A percentile compares a stretch with the other conserved stretches of the same genome.
phyloP scores from a whole-genome alignment of 2,888 invertebrate species.

The Poecilobothrus nobilitatus region DNA sequence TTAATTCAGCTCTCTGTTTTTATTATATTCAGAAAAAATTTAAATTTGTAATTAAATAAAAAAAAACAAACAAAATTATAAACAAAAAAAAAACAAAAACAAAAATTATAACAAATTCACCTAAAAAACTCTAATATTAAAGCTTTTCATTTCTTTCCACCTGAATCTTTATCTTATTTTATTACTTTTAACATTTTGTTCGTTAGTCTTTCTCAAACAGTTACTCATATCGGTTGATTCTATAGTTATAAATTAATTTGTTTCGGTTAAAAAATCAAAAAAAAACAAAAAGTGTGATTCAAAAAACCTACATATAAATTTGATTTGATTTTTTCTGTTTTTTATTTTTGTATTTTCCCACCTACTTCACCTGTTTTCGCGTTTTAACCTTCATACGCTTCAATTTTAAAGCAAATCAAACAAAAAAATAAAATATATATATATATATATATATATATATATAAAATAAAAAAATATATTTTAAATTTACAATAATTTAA shows the following conservation, averaged over 20 bases:
- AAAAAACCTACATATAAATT: not conserved
- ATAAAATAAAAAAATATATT: not conserved
- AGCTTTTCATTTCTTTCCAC: not conserved
- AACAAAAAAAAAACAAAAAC: not conserved
- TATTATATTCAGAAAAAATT: not conserved
- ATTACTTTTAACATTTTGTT: not conserved
- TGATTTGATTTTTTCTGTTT: not conserved
- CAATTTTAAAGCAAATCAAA: not conserved
- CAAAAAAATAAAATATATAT: not conserved
- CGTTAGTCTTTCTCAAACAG: not conserved
- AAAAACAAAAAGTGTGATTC: not conserved
- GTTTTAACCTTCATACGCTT: not conserved
- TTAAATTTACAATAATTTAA: not conserved
- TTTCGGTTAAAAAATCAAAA: not conserved
- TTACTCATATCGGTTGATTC: not conserved
- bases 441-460: too few species aligned
- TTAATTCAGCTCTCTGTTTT: slow-evolving; percentile 1
- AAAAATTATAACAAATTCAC: not conserved
- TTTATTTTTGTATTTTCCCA: not conserved
- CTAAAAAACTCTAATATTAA: not conserved
- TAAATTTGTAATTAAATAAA: too few species aligned
- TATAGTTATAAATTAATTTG: not conserved
- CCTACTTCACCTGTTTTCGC: slow-evolving; percentile 5
- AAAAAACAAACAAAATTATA: not conserved
- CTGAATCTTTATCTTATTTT: not conserved